Evolutionary conservation across 2,888 invertebrate species (phyloP), one percentile per base, ranked within the genome.

Genomic region (Steinernema hermaphroditum): DNA sequence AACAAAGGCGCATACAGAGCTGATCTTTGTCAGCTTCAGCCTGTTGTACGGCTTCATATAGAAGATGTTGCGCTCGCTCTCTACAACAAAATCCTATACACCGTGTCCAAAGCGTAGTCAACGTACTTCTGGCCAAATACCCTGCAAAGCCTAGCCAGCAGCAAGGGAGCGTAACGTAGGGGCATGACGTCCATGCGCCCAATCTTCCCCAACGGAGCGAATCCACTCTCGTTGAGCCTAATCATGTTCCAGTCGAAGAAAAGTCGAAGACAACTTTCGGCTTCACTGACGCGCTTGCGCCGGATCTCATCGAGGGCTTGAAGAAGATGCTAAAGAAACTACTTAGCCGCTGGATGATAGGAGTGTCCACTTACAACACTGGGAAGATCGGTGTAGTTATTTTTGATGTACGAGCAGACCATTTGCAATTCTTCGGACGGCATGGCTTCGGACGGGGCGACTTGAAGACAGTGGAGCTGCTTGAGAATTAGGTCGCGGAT

Each of bases 171-270:
- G 29, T 32, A 62, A 16, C 62, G 62, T 1, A 62, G 34, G 9
- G 62, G 62, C 62, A 62, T 62, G 32, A 32, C 27, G 16, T 29
- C 62, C 62, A 62, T 62, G 16, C 27, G 22, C 1, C 27, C 62
- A 14, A 62, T 62, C 34, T 62, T 62, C 32, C 62, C 62, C 9
- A 32, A 16, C 8, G 29, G 62, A 12, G 34, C 29, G 14, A 16
- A 14, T 1, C 4, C n/a, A 29, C 14, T 32, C 2, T 62, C 62
- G 62, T 62, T 62, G 27, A 29, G 62, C 34, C 62, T 29, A 29
- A 62, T 62, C 62, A 62, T 62, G 32, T 62, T 29, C 62, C 62
- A 62, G 34, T 62, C 62, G 32, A 62, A 62, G 34, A 29, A 62
- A 12, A 62, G 29, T 8, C 62, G 62, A 2, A 62, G 29, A 62